A percentile compares a stretch with the other conserved stretches of the same genome.
phyloP scores from a whole-genome alignment of 2,113 vertebrate genomes.

The Catharus minimus region DNA sequence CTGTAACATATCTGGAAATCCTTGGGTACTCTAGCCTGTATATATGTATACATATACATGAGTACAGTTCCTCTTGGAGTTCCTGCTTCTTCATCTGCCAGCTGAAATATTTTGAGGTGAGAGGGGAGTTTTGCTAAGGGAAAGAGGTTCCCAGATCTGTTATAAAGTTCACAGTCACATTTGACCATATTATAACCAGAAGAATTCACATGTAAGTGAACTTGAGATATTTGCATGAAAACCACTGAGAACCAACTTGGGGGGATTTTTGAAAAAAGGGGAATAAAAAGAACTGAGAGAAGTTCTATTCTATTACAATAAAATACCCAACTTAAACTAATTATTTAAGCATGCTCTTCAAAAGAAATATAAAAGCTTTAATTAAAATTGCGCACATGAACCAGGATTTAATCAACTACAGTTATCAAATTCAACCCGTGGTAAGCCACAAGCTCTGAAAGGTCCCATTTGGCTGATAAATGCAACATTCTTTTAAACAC shows the following conservation, averaged over 20 bases:
- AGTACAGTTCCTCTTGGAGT: not conserved
- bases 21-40: not conserved
- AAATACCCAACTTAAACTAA: not conserved
- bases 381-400: not conserved
- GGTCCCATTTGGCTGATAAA: not conserved
- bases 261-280: not conserved
- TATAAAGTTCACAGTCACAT: not conserved
- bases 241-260: not conserved
- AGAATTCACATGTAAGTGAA: not conserved
- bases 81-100: not conserved
- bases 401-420: not conserved
- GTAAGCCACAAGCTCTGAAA: conserved; percentile 4
- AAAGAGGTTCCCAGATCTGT: not conserved
- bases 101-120: not conserved
- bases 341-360: not conserved
- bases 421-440: not conserved
- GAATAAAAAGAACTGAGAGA: not conserved
- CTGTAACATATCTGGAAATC: not conserved
- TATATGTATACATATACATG: not conserved
- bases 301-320: not conserved
- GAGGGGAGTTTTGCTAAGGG: not conserved
- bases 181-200: not conserved
- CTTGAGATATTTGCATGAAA: not conserved
- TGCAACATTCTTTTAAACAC: not conserved
- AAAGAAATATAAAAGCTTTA: not conserved